A percentile compares a stretch with the other conserved stretches of the same genome.
Evolutionary conservation across 2,113 vertebrate species (phyloP).

Genomic region (Hymenochirus boettgeri): DNA sequence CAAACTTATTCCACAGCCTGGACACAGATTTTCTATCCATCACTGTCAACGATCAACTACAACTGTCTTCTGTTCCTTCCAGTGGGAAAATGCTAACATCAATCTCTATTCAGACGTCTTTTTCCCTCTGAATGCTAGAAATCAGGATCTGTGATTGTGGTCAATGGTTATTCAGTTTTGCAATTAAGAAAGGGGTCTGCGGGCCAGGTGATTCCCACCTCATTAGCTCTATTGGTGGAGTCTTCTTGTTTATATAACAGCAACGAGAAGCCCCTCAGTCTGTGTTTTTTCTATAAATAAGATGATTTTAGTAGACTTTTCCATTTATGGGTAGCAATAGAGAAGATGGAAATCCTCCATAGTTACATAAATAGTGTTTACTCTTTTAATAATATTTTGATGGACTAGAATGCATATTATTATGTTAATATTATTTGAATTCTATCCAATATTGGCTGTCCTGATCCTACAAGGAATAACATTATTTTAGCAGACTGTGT

Average conservation of each 20-base stretch:
- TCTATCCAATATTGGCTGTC: too few species aligned
- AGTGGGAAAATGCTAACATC: background rate
- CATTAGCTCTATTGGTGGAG: background rate
- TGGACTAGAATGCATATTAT: too few species aligned
- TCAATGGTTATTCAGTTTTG: background rate
- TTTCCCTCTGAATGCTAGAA: background rate
- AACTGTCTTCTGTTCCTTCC: background rate
- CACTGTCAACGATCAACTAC: background rate
- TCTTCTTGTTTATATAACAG: slow-evolving; percentile 27
- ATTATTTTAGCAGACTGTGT: too few species aligned
- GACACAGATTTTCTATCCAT: background rate
- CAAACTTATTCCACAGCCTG: background rate
- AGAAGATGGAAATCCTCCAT: background rate
- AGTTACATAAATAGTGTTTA: too few species aligned
- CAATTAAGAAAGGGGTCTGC: background rate
- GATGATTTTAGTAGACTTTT: background rate
- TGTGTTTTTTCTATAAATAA: background rate
- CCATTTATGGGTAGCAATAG: background rate
- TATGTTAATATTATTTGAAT: too few species aligned
- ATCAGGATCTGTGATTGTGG: slow-evolving; percentile 1
- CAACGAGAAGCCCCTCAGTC: background rate
- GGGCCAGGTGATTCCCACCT: background rate
- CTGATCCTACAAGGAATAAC: too few species aligned
- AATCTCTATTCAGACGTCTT: background rate
- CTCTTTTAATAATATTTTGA: too few species aligned